Base-by-base conservation (phyloP, 2,113 vertebrate species). In the Anolis carolinensis region DNA sequence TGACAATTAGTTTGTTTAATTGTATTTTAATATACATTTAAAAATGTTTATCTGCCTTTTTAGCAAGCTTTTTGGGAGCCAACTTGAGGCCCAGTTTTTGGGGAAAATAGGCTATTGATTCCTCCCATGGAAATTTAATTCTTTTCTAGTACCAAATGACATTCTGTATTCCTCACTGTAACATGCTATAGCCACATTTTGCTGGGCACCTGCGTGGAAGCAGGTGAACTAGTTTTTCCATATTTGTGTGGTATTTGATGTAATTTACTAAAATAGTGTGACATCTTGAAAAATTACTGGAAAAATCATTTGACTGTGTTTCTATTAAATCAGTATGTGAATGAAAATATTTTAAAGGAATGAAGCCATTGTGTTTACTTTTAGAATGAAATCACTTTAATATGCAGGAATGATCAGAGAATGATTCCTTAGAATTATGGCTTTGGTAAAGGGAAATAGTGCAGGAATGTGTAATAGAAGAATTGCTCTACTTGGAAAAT, bases 291-390 rank as follows among this genome's bases (percentile, higher is more conserved):
- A 44, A 65, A 81, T 79, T 5, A 32, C 73, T 36, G 27, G 78
- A 30, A 55, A 86, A 55, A 14, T 50, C 4, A 39, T 62, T 84
- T 27, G 34, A 80, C 0, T 55, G 83, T 1, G 59, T 32, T 13
- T 75, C 25, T 55, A 81, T 78, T 77, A 80, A 87, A 73, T 79
- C 52, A 2, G 0, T 71, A 92, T 92, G 50, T 86, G 75, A 84
- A n/a, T 83, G 39, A 68, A 76, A 89, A 34, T 71, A 62, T 50
- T 89, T 86, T 1, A 39, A 7, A 21, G 82, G 34, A 32, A 23
- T 71, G 50, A 59, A 59, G 55, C 55, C 55, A 59, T 55, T 8
- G 52, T 13, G 14, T 59, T 59, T 59, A 59, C 55, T 59, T 59
- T 16, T 59, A 16, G 14, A 16, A 59, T 50, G 7, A 65, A 25